Evolutionary conservation across 2,113 vertebrate species (phyloP).

Genomic region (Epinephelus lanceolatus): DNA sequence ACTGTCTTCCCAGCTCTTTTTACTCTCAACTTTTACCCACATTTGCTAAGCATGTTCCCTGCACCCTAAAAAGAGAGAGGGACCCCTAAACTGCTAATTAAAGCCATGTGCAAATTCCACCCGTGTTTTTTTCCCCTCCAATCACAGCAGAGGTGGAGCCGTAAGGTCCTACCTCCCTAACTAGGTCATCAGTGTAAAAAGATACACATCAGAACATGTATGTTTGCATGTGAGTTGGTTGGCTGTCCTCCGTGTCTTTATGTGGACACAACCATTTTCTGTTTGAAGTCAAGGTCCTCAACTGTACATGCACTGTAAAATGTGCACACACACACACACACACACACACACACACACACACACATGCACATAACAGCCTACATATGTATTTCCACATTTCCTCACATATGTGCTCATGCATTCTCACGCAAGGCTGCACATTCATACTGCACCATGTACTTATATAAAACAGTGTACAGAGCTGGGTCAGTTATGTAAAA

Average conservation of each 20-base stretch:
- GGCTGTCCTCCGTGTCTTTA: neutral
- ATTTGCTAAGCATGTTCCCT: neutral
- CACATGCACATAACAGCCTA: neutral
- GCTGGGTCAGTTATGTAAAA: neutral
- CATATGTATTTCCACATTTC: neutral
- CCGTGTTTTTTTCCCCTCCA: slow-evolving; percentile 26
- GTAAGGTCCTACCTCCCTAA: accelerated
- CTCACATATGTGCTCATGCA: neutral
- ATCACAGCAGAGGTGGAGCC: slow-evolving; percentile 41
- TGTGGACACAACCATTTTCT: neutral
- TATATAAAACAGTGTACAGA: neutral
- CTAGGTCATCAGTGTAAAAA: neutral
- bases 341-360: neutral
- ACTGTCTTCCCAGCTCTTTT: neutral
- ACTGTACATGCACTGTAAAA: neutral
- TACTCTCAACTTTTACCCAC: neutral
- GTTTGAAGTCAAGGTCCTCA: slow-evolving; percentile 5
- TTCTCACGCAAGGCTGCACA: neutral
- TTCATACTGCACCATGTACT: neutral
- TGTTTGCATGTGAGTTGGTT: neutral
- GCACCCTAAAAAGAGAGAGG: neutral
- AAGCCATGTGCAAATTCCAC: slow-evolving; percentile 48
- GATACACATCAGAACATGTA: neutral
- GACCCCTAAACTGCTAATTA: slow-evolving; percentile 23
- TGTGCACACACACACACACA: no score